Percentiles rank a stretch among this genome's conserved stretches.
Evolutionary conservation across 2,888 invertebrate genomes (phyloP).

Genomic region (Invenusta paracnida): DNA sequence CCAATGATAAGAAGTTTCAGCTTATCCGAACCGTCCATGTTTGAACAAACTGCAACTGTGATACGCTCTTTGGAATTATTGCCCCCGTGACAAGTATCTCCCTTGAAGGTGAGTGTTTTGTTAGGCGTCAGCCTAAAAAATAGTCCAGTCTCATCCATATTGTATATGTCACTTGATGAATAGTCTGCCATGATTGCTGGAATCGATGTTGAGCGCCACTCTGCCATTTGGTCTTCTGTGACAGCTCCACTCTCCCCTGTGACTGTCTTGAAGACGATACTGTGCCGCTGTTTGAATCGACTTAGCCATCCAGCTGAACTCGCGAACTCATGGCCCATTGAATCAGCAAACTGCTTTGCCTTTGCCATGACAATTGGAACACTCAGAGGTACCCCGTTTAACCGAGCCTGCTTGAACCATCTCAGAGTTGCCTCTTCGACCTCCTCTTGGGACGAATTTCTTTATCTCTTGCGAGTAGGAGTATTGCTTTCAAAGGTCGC

Average conservation of each 20-base stretch:
- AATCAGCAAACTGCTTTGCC: not conserved
- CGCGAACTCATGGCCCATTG: not conserved
- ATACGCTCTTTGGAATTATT: not conserved
- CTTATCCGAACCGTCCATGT: not conserved
- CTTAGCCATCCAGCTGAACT: not conserved
- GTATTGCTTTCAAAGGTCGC: too few relatives aligned
- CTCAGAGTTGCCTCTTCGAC: not conserved
- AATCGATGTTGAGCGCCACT: not conserved
- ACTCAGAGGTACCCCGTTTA: not conserved
- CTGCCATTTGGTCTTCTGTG: not conserved
- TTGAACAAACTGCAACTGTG: not conserved
- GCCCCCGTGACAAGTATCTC: not conserved
- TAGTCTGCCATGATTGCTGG: not conserved
- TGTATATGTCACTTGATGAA: not conserved
- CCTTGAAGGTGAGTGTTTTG: not conserved
- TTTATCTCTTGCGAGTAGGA: not conserved
- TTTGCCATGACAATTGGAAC: not conserved
- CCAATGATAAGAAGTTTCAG: not conserved
- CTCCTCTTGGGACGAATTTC: not conserved
- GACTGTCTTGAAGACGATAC: not conserved
- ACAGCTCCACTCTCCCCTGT: not conserved
- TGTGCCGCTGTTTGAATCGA: slow-evolving; percentile 8
- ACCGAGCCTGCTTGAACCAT: not conserved
- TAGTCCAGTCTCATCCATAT: not conserved
- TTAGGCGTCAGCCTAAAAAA: not conserved